Base-by-base conservation (phyloP, 2,888 invertebrate species). In the Autographa pulchrina region DNA sequence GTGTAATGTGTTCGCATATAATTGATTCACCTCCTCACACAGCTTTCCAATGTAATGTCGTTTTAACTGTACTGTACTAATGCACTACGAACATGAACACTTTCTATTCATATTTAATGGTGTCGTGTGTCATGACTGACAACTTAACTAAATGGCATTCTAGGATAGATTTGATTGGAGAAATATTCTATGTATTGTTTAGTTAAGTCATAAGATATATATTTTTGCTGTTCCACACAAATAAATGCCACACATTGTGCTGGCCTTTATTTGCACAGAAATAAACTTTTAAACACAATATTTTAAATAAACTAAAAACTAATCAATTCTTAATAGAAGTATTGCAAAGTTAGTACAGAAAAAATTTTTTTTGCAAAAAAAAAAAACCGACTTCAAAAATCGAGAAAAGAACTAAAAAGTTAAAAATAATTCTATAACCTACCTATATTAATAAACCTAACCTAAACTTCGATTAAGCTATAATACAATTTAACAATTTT, bases 1-100 rank as follows among this genome's bases (percentile, higher is more conserved):
- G n/a, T 62, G 48, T 58, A 48, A 43, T 64, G 62, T 62, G 16
- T 18, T 77, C 20, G 25, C 31, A 68, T 38, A 35, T 68, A 74
- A 77, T 68, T 56, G 56, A 65, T 74, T 73, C 25, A 60, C 54
- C 8, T 62, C n/a, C 13, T 13, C 16, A 43, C 58, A 18, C 16
- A 8, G 38, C 63, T 56, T 16, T 61, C n/a, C 16, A 62, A 32
- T 31, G 59, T 18, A 32, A 52, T 70, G 32, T 54, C 31, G 9
- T 38, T 54, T 52, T n/a, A 54, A 54, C 35, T 20, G 52, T 25
- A 14, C 31, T 20, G 43, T 32, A 25, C 58, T 58, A 35, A 41
- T 41, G 35, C 6, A 16, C 25, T 43, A 16, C 43, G 14, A 62
- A 20, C 41, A 43, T 43, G 14, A 43, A 62, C 43, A 41, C 9